A percentile compares a stretch with the other conserved stretches of the same genome.
phyloP scores from a whole-genome alignment of 2,888 invertebrate genomes.

The Dynastes tityus region DNA sequence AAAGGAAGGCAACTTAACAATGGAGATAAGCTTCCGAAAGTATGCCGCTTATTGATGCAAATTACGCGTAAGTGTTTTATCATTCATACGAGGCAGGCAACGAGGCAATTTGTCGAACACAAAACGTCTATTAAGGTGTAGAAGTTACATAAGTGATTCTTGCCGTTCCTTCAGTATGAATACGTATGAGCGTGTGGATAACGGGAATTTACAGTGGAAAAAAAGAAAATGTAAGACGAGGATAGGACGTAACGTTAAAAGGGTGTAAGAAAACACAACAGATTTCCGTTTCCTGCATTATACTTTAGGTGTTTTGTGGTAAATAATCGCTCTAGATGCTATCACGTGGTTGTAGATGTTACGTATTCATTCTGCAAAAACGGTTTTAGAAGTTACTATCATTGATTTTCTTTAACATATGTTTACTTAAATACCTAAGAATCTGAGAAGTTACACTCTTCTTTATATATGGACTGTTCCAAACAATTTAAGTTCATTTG shows the following conservation, averaged over 20 bases:
- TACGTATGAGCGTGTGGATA: neutral
- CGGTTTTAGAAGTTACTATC: too few relatives aligned
- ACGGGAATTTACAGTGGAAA: neutral
- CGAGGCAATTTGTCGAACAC: slow-evolving; percentile 39
- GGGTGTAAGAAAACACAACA: too few relatives aligned
- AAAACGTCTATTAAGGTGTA: slow-evolving; percentile 43
- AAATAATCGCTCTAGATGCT: too few relatives aligned
- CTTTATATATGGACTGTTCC: too few relatives aligned
- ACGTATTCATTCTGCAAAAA: too few relatives aligned
- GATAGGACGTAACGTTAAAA: neutral
- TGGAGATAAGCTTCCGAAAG: slow-evolving; percentile 24
- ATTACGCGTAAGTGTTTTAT: slow-evolving; percentile 30
- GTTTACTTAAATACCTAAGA: too few relatives aligned
- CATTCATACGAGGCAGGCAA: slow-evolving; percentile 21
- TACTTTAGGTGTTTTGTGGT: too few relatives aligned
- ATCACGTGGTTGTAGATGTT: too few relatives aligned
- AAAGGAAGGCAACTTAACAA: neutral
- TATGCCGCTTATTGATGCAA: slow-evolving; percentile 32
- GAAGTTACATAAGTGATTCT: slow-evolving; percentile 25
- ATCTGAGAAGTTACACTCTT: too few relatives aligned
- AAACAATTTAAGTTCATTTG: too few relatives aligned
- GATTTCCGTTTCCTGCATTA: neutral
- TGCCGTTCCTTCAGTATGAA: neutral
- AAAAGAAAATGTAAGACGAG: neutral
- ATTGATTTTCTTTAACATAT: too few relatives aligned